phyloP scores from a whole-genome alignment of 2,888 invertebrate species.

The Spialia ferax region DNA sequence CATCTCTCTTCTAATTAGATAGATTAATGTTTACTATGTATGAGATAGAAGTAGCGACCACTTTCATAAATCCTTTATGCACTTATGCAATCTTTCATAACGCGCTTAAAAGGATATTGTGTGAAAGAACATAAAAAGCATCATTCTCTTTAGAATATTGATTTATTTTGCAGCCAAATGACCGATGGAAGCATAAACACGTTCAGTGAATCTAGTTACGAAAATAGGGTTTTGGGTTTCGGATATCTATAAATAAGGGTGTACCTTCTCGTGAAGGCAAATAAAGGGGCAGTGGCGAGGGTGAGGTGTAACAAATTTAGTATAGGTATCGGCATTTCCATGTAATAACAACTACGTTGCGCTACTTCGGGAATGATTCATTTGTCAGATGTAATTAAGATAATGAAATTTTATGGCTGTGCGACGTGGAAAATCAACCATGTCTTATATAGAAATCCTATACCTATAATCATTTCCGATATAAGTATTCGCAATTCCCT shows the following conservation, averaged over 20 bases:
- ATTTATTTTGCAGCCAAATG: conserved; percentile 21
- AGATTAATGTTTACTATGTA: conserved; percentile 23
- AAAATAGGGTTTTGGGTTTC: conserved; percentile 25
- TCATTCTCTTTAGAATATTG: conserved; percentile 17
- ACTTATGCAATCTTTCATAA: neutral
- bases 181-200: conserved; percentile 11
- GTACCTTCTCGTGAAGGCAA: conserved; percentile 12
- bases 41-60: neutral
- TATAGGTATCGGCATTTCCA: conserved; percentile 26
- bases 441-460: neutral
- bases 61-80: neutral
- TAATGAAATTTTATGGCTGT: conserved; percentile 28
- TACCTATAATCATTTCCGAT: neutral
- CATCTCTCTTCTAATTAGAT: conserved; percentile 39
- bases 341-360: conserved; percentile 22
- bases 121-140: neutral
- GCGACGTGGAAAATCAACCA: conserved; percentile 16
- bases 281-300: conserved; percentile 21
- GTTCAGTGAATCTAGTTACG: conserved; percentile 12
- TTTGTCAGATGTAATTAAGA: conserved; percentile 35
- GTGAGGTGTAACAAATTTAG: conserved; percentile 16
- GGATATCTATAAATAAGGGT: conserved; percentile 24
- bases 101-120: neutral
- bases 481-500: neutral
- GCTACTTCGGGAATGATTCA: conserved; percentile 22